Conservation (phyloP, 2,797 vertebrate genomes). For the Molossus molossus region DNA sequence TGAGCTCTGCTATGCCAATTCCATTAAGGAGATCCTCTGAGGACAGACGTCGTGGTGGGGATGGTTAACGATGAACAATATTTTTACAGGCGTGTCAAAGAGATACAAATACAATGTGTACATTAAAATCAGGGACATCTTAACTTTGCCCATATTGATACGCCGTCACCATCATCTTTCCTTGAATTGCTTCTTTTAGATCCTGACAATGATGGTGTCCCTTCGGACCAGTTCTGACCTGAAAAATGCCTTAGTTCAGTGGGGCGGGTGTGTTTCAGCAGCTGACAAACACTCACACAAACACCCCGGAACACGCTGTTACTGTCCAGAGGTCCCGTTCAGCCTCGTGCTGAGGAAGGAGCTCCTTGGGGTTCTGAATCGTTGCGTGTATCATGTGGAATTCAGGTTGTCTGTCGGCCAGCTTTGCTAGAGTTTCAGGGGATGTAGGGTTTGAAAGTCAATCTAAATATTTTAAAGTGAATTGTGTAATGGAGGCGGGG, state of each 20-base stretch:
- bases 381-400: background rate
- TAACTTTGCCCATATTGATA: background rate
- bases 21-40: background rate
- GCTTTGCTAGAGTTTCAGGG: background rate
- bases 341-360: background rate
- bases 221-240: background rate
- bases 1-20: conserved; percentile 52
- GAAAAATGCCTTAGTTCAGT: background rate
- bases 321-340: background rate
- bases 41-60: background rate
- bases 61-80: background rate
- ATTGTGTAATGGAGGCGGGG: background rate
- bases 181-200: background rate
- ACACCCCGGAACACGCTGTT: background rate
- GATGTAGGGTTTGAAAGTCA: background rate
- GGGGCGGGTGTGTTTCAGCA: background rate
- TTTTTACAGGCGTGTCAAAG: conserved; percentile 26
- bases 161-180: background rate
- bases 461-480: background rate
- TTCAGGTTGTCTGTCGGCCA: background rate
- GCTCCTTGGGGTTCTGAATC: background rate
- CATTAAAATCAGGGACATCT: background rate
- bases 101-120: background rate
- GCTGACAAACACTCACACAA: background rate
- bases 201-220: background rate